phyloP scores from a whole-genome alignment of 2,888 invertebrate genomes.

The Iphiclides podalirius region DNA sequence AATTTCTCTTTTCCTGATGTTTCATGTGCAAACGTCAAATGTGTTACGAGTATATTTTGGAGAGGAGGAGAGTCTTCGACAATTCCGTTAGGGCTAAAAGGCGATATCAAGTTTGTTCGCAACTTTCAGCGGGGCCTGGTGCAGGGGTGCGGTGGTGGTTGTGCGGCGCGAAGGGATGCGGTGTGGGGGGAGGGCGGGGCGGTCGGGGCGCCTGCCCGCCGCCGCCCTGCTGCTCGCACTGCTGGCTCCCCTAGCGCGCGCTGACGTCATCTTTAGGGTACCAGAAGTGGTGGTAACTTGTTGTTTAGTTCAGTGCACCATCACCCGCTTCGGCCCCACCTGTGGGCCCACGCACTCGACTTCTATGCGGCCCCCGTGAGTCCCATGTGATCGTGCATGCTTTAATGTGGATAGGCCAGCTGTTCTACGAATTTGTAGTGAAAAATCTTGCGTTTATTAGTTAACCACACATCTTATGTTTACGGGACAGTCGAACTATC shows the following conservation, averaged over 20 bases:
- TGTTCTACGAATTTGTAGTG: no score
- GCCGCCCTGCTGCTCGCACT: slow-evolving; percentile 30
- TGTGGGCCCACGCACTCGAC: neutral
- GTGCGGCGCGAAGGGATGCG: neutral
- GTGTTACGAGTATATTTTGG: no score
- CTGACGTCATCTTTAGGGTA: slow-evolving; percentile 65
- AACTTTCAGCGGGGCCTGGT: no score
- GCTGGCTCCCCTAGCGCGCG: slow-evolving; percentile 28
- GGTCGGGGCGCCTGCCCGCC: neutral
- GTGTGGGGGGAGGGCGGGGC: neutral
- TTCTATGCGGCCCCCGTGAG: neutral
- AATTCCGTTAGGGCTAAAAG: no score
- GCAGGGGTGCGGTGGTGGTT: no score
- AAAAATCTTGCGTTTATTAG: no score
- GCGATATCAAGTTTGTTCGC: no score
- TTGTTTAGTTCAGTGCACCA: slow-evolving; percentile 4
- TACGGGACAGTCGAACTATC: no score
- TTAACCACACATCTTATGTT: no score
- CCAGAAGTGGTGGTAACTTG: slow-evolving; percentile 63
- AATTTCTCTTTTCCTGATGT: no score
- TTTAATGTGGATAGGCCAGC: neutral
- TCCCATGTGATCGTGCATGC: neutral
- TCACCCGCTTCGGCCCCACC: neutral
- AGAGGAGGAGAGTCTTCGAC: no score
- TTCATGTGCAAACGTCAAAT: no score